Evolutionary conservation across 2,888 invertebrate species (phyloP).

Genomic region (Heliconius sara): DNA sequence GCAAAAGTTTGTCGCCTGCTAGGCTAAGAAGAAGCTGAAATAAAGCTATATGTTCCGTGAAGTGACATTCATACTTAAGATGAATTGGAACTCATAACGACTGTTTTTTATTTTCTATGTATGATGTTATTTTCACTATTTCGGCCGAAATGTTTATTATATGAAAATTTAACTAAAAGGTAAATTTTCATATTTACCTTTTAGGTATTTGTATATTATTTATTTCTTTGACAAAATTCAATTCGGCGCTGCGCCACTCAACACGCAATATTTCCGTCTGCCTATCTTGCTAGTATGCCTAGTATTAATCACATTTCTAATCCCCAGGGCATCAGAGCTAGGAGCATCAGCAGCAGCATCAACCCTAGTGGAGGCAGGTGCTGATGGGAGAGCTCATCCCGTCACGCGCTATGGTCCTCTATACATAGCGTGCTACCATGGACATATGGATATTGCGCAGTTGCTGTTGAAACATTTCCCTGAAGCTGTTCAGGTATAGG

Average conservation of each 20-base stretch:
- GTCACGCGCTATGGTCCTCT: slow-evolving; percentile 96
- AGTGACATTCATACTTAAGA: no score
- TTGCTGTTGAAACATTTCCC: slow-evolving; percentile 92
- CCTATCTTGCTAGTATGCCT: background rate
- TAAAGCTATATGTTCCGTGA: no score
- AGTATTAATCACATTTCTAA: background rate
- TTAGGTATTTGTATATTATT: no score
- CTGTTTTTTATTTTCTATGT: no score
- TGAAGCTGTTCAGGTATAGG: slow-evolving; percentile 88
- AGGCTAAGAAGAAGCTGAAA: no score
- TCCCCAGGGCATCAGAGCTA: slow-evolving; percentile 90
- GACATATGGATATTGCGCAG: slow-evolving; percentile 90
- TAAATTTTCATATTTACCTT: no score
- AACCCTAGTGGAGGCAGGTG: slow-evolving; percentile 90
- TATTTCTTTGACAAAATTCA: no score
- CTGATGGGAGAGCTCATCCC: slow-evolving; percentile 94
- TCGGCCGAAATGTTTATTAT: no score
- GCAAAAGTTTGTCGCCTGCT: background rate
- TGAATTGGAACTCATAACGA: no score
- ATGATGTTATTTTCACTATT: no score
- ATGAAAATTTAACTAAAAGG: no score
- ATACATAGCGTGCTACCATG: slow-evolving; percentile 95
- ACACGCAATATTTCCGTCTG: background rate
- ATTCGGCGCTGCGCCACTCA: no score
- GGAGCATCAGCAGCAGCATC: slow-evolving; percentile 92